Conservation (phyloP, 2,888 invertebrate genomes). For the Cephus sareptanus region DNA sequence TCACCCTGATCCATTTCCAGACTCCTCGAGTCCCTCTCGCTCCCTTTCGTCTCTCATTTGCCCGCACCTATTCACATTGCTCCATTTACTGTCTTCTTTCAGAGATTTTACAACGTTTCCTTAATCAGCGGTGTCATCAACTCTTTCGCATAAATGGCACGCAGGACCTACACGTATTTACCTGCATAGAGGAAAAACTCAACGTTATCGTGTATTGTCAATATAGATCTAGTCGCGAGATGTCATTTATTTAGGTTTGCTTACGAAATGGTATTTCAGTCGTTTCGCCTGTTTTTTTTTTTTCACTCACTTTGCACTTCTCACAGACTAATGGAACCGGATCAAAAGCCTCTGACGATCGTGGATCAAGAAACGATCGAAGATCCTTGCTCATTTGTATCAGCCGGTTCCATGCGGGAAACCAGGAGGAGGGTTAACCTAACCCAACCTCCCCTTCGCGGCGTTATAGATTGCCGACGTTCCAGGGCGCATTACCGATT, state of each 20-base stretch:
- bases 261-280: neutral
- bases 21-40: too few relatives aligned
- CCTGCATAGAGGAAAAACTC: neutral
- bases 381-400: too few relatives aligned
- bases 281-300: neutral
- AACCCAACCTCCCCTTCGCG: slow-evolving; percentile 24
- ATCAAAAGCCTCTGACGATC: too few relatives aligned
- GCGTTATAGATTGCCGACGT: neutral
- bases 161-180: neutral
- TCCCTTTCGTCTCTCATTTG: neutral
- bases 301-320: neutral
- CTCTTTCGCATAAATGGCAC: neutral
- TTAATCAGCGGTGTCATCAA: neutral
- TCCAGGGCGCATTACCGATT: slow-evolving; percentile 14
- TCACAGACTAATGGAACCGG: too few relatives aligned
- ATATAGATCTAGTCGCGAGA: neutral
- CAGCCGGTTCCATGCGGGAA: too few relatives aligned
- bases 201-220: neutral
- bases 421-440: slow-evolving; percentile 3
- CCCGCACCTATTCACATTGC: neutral
- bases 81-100: neutral
- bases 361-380: too few relatives aligned
- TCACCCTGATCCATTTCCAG: too few relatives aligned
- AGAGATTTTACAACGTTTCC: neutral
- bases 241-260: neutral